Percentiles rank a stretch among this genome's conserved stretches.
These are phyloP conservation scores for Mesitornis unicolor DNA, from an alignment of 2,113 vertebrate genomes.

Conservation along the genomic window DNA sequence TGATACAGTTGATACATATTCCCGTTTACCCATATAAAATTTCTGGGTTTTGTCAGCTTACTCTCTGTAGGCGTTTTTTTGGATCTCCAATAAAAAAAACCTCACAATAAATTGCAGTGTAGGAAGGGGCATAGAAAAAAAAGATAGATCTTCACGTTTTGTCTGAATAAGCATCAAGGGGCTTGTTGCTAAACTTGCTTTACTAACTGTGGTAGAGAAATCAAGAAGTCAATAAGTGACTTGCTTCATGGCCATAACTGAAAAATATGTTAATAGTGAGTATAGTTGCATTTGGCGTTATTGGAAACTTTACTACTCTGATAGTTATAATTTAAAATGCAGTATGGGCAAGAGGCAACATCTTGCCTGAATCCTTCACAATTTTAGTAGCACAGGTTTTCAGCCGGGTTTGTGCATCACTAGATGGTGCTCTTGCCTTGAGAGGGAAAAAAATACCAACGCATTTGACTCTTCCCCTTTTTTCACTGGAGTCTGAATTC, in stretches of 20 bases:
- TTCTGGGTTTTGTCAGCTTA: background rate
- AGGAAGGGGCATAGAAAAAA: background rate
- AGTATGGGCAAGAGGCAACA: background rate
- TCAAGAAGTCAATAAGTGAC: background rate
- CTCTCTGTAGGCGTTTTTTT: background rate
- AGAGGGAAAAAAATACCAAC: background rate
- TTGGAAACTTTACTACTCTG: background rate
- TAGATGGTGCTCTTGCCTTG: constrained; percentile 63
- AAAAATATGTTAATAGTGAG: background rate
- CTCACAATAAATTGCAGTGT: background rate
- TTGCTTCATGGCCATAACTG: background rate
- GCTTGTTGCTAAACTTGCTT: background rate
- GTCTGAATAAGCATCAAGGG: background rate
- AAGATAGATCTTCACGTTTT: background rate
- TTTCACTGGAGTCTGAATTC: background rate
- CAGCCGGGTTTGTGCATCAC: background rate
- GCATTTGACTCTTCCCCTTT: background rate
- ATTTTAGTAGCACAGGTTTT: background rate
- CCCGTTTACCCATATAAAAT: background rate
- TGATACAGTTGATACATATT: background rate
- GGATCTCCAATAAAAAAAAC: background rate
- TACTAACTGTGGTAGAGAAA: background rate
- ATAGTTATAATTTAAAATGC: background rate
- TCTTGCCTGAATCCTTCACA: background rate
- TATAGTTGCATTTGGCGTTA: background rate